These are phyloP conservation scores for Metopia argyrocephala DNA, from an alignment of 2,888 invertebrate genomes.

Conservation along the genomic window DNA sequence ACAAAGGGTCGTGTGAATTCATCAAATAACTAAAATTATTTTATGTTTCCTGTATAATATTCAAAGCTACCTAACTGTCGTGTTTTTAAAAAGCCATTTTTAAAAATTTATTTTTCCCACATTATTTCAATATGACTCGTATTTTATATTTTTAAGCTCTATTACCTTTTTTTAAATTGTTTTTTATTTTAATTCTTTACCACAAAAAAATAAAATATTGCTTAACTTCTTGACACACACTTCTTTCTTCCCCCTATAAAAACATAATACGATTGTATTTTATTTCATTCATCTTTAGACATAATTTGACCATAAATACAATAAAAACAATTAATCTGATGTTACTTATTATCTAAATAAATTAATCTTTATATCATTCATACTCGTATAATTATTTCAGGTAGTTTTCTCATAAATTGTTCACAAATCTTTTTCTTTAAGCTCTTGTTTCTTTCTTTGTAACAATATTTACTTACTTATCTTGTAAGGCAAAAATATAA, in stretches of 20 bases:
- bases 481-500: slow-evolving; percentile 9
- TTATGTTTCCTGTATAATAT: too few species aligned
- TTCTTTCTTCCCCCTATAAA: not conserved
- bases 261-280: slow-evolving; percentile 18
- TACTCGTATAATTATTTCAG: slow-evolving; percentile 44
- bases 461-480: slow-evolving; percentile 24
- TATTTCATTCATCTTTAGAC: slow-evolving; percentile 1
- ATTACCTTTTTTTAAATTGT: slow-evolving; percentile 26
- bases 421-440: slow-evolving; percentile 16
- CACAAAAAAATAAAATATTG: not conserved
- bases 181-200: slow-evolving; percentile 5
- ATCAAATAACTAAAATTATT: too few species aligned
- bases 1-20: not conserved
- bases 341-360: slow-evolving; percentile 33
- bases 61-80: too few species aligned
- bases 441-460: not conserved
- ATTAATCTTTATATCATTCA: slow-evolving; percentile 46
- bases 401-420: slow-evolving; percentile 38
- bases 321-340: slow-evolving; percentile 5
- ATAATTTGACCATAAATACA: slow-evolving; percentile 23
- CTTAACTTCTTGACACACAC: not conserved
- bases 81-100: not conserved
- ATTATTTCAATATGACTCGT: not conserved
- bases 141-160: slow-evolving; percentile 46
- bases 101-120: not conserved